Conservation (phyloP, 2,797 vertebrate genomes). For the Pseudomugil tenellus region DNA sequence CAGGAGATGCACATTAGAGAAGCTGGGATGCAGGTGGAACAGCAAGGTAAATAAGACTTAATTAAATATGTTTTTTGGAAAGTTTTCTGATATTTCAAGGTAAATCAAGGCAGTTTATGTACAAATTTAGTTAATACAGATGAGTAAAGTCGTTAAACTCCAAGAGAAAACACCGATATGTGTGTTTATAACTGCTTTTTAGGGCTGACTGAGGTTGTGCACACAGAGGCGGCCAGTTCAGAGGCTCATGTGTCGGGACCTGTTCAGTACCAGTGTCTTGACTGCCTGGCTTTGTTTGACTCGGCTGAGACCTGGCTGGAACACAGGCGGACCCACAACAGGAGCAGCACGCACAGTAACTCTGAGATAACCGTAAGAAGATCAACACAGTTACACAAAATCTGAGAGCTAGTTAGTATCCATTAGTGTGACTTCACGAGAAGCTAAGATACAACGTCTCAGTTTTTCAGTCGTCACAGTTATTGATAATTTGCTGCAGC, state of each 20-base stretch:
- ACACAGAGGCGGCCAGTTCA: slow-evolving; percentile 59
- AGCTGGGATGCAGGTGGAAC: slow-evolving; percentile 77
- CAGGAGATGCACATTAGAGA: slow-evolving; percentile 92
- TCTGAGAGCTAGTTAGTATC: background rate
- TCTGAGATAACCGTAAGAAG: slow-evolving; percentile 68
- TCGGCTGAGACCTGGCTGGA: slow-evolving; percentile 90
- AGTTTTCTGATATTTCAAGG: background rate
- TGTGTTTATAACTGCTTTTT: slow-evolving; percentile 12
- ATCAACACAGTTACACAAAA: background rate
- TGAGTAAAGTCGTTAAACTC: background rate
- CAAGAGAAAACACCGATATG: background rate
- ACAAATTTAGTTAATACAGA: background rate
- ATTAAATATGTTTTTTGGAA: background rate
- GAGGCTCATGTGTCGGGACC: slow-evolving; percentile 66
- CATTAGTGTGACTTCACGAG: slow-evolving; percentile 4
- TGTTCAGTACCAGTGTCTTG: slow-evolving; percentile 92
- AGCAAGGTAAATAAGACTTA: slow-evolving; percentile 72
- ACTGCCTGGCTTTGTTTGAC: slow-evolving; percentile 89
- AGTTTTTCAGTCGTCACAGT: background rate
- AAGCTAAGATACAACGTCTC: background rate
- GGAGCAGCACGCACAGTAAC: slow-evolving; percentile 83
- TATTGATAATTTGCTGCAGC: background rate
- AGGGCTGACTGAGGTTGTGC: slow-evolving; percentile 80
- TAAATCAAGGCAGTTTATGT: background rate
- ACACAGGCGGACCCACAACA: slow-evolving; percentile 86